Conservation (phyloP, 2,797 vertebrate species). For the Coregonus suidteri region DNA sequence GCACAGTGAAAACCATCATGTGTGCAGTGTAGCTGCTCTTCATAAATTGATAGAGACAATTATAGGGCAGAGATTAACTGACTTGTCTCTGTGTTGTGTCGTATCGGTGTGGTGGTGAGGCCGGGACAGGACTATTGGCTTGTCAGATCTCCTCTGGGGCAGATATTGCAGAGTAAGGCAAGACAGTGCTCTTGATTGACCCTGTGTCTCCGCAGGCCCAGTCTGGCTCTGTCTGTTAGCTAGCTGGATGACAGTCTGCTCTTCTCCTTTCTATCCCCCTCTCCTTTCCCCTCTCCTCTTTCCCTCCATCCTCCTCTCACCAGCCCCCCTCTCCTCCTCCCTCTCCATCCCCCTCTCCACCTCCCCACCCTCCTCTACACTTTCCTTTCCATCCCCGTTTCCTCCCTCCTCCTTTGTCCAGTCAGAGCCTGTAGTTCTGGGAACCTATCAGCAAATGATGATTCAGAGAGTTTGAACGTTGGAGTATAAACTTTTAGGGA, state of each 20-base stretch:
- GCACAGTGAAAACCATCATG: constrained; percentile 60
- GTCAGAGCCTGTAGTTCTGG: constrained; percentile 22
- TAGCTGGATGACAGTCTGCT: constrained; percentile 4
- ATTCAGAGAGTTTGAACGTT: constrained; percentile 60
- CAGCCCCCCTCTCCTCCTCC: not conserved
- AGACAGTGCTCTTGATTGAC: constrained; percentile 29
- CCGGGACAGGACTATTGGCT: constrained; percentile 5
- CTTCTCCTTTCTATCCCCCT: constrained; percentile 28
- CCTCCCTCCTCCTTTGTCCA: constrained; percentile 2
- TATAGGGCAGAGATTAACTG: constrained; percentile 9
- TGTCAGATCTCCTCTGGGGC: constrained; percentile 10
- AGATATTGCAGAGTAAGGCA: constrained; percentile 35
- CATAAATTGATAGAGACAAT: not conserved
- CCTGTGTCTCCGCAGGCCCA: constrained; percentile 15
- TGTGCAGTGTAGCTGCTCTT: constrained; percentile 5
- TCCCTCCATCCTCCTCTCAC: no score
- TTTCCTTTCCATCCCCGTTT: constrained; percentile 73
- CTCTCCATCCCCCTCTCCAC: not conserved
- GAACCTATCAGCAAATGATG: constrained; percentile 53
- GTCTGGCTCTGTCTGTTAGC: constrained; percentile 28
- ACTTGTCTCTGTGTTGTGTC: constrained; percentile 14
- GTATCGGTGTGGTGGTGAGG: constrained; percentile 11
- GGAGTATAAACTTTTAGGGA: constrained; percentile 64
- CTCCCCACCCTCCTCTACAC: no score
- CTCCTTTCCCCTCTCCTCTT: not conserved